Conservation (phyloP, 92 coral and sea anemone genomes). For the Bergia sp. region DNA sequence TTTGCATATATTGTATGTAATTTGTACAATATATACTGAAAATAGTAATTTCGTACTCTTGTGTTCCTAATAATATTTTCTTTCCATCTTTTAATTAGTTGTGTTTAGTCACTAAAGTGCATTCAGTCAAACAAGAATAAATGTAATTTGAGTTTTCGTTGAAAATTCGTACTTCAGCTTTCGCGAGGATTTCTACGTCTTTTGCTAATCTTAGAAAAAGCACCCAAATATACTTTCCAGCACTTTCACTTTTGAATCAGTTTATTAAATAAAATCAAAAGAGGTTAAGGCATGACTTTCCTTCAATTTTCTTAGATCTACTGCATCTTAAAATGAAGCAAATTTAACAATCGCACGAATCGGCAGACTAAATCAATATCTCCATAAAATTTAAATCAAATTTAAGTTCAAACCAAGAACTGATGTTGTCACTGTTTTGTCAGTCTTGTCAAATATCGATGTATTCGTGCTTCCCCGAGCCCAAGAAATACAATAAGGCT, state of each 20-base stretch:
- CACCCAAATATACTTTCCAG: not conserved
- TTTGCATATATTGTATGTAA: too few relatives aligned
- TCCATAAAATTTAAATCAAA: too few relatives aligned
- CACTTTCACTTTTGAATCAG: too few relatives aligned
- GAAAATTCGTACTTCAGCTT: not conserved
- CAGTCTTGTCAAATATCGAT: conserved; percentile 6
- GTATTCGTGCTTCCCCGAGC: conserved; percentile 31
- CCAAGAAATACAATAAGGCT: conserved; percentile 36
- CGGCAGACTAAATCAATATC: not conserved
- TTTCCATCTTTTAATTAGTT: not conserved
- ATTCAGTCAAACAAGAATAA: not conserved
- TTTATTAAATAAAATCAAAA: too few relatives aligned
- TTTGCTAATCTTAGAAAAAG: not conserved
- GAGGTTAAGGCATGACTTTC: too few relatives aligned
- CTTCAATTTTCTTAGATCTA: not conserved
- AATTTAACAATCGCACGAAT: not conserved
- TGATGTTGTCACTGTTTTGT: conserved; percentile 3
- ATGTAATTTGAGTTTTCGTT: not conserved
- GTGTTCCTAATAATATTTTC: not conserved
- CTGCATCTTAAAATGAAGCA: not conserved
- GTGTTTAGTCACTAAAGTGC: too few relatives aligned
- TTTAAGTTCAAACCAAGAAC: not conserved
- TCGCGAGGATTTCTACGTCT: not conserved
- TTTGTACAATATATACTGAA: too few relatives aligned
- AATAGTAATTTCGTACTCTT: not conserved